Evolutionary conservation across 92 coral and sea anemone genomes (phyloP).

Genomic region (Epizoanthus rinbou): DNA sequence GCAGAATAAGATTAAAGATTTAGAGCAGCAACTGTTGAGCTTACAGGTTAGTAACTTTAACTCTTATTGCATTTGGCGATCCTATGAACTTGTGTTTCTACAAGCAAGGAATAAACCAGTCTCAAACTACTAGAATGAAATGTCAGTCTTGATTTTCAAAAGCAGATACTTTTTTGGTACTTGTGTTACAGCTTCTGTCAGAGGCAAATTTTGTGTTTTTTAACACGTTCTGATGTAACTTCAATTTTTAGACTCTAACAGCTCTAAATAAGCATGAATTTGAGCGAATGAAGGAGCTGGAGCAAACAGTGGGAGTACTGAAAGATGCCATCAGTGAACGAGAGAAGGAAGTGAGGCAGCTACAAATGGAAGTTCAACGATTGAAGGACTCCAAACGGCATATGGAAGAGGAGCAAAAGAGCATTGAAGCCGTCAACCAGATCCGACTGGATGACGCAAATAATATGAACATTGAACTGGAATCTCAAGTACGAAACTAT

Average conservation of each 20-base stretch:
- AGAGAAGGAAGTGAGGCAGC: conserved; percentile 53
- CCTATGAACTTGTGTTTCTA: background rate
- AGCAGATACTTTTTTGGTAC: background rate
- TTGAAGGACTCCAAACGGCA: conserved; percentile 67
- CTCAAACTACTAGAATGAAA: no score
- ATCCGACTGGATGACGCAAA: conserved; percentile 75
- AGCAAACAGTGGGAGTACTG: conserved; percentile 51
- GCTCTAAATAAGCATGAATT: conserved; percentile 53
- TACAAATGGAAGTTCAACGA: conserved; percentile 33
- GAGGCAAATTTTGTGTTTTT: background rate
- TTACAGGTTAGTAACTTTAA: conserved; percentile 54
- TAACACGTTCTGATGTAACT: no score
- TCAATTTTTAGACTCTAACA: conserved; percentile 49
- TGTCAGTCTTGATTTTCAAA: no score
- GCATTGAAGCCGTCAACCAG: conserved; percentile 67
- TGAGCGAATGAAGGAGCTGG: conserved; percentile 55
- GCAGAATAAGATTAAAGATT: conserved; percentile 57
- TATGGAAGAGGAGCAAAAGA: conserved; percentile 78
- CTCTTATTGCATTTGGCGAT: background rate
- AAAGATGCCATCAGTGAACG: conserved; percentile 51
- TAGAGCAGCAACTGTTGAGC: conserved; percentile 67
- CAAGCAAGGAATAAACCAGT: background rate
- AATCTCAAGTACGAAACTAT: conserved; percentile 60
- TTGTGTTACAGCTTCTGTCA: background rate
- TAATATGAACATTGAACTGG: conserved; percentile 58